Evolutionary conservation across 2,113 vertebrate species (phyloP).

Genomic region (Thunnus thynnus): DNA sequence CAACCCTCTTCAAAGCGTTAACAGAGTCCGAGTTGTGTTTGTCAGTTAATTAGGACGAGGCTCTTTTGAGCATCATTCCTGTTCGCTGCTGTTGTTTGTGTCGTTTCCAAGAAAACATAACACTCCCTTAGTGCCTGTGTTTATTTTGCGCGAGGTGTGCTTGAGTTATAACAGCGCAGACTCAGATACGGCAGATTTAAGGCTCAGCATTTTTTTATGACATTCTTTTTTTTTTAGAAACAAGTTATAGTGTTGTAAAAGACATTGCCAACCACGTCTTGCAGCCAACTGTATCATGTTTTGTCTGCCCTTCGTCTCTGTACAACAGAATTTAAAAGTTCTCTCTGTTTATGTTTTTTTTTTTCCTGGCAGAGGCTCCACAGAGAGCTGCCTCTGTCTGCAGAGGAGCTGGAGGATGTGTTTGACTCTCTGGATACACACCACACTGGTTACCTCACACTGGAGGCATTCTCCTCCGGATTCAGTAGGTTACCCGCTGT

Average conservation of each 20-base stretch:
- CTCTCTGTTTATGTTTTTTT: slow-evolving; percentile 37
- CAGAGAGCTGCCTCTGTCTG: slow-evolving; percentile 89
- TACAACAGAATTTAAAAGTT: neutral
- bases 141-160: neutral
- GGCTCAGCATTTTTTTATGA: neutral
- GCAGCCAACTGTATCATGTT: neutral
- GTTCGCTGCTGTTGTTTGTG: slow-evolving; percentile 40
- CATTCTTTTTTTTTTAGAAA: neutral
- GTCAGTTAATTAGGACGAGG: slow-evolving; percentile 24
- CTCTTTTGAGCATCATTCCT: slow-evolving; percentile 35
- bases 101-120: slow-evolving; percentile 16
- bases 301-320: neutral
- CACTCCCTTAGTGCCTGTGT: neutral
- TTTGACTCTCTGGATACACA: slow-evolving; percentile 92
- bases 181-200: neutral
- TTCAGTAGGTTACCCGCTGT: slow-evolving; percentile 88
- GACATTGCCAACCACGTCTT: neutral
- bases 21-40: slow-evolving; percentile 19
- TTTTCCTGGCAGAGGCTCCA: slow-evolving; percentile 78
- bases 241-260: neutral
- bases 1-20: slow-evolving; percentile 25
- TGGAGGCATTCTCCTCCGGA: slow-evolving; percentile 91
- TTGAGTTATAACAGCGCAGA: neutral
- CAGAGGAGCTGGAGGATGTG: slow-evolving; percentile 92
- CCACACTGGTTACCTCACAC: slow-evolving; percentile 89